Percentiles rank a stretch among this genome's conserved stretches.
phyloP scores from a whole-genome alignment of 2,113 vertebrate genomes.

The Macquaria australasica region DNA sequence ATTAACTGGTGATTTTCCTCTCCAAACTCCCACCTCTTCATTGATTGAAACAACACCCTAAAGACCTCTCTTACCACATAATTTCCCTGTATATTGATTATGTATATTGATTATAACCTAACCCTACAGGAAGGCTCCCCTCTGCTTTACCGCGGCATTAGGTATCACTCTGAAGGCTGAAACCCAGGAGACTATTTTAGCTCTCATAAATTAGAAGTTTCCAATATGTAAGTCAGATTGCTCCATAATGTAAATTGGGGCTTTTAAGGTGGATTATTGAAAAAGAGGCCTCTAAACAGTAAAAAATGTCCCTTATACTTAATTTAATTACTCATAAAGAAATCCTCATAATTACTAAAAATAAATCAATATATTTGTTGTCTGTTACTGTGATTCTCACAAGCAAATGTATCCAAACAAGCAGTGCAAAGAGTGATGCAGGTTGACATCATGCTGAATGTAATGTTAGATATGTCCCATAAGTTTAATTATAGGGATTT shows the following conservation, averaged over 20 bases:
- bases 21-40: slow-evolving; percentile 76
- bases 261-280: not conserved
- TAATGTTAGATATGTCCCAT: not conserved
- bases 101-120: slow-evolving; percentile 83
- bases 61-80: slow-evolving; percentile 80
- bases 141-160: slow-evolving; percentile 47
- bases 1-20: slow-evolving; percentile 76
- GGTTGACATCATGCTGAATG: not conserved
- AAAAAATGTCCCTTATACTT: not conserved
- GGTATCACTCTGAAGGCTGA: slow-evolving; percentile 59
- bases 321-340: not conserved
- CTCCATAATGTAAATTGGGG: slow-evolving; percentile 10
- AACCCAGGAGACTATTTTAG: slow-evolving; percentile 52
- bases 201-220: slow-evolving; percentile 40
- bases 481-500: not conserved
- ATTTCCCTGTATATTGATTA: slow-evolving; percentile 86
- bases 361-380: not conserved
- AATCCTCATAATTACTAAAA: not conserved
- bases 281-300: not conserved
- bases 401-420: not conserved
- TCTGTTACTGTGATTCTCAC: not conserved
- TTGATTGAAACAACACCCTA: slow-evolving; percentile 78
- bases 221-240: slow-evolving; percentile 8
- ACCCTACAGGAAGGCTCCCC: slow-evolving; percentile 68
- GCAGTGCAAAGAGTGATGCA: not conserved